A percentile compares a stretch with the other conserved stretches of the same genome.
Evolutionary conservation across 1,140 invertebrate species (phyloP).

Genomic region (Nasonia longicornis): DNA sequence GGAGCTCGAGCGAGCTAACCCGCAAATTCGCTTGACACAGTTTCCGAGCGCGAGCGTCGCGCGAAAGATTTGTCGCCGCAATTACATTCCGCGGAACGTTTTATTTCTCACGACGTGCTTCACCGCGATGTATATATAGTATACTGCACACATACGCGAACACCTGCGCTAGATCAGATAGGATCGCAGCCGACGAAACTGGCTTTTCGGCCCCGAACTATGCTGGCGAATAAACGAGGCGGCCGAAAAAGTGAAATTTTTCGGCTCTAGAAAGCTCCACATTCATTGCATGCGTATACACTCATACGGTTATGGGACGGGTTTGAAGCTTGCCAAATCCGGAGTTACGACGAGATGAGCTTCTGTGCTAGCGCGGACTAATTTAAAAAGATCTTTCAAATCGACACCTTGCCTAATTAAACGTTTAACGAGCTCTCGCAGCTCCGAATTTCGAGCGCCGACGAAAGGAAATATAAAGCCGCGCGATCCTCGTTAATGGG

Average conservation of each 20-base stretch:
- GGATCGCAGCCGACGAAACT: background rate
- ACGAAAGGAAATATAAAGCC: background rate
- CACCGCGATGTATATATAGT: background rate
- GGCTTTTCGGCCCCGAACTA: slow-evolving; percentile 1
- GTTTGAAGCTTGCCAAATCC: too few relatives aligned
- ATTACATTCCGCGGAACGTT: slow-evolving; percentile 1
- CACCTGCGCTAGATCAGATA: background rate
- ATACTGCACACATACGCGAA: background rate
- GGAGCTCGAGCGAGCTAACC: background rate
- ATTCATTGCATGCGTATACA: too few relatives aligned
- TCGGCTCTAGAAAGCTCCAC: background rate
- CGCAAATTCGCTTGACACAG: slow-evolving; percentile 20
- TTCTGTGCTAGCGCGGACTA: background rate
- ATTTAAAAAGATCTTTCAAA: background rate
- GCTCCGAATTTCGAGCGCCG: background rate
- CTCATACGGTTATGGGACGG: too few relatives aligned
- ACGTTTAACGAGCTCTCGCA: background rate
- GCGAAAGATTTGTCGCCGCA: slow-evolving; percentile 12
- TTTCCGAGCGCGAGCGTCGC: background rate
- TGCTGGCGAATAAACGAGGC: background rate
- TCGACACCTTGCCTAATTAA: background rate
- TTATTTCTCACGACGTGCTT: slow-evolving; percentile 15
- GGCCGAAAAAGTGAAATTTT: background rate
- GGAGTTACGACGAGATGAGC: too few relatives aligned
- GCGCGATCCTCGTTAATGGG: background rate